phyloP scores from a whole-genome alignment of 2,888 invertebrate species.

The Tenthredo notha region DNA sequence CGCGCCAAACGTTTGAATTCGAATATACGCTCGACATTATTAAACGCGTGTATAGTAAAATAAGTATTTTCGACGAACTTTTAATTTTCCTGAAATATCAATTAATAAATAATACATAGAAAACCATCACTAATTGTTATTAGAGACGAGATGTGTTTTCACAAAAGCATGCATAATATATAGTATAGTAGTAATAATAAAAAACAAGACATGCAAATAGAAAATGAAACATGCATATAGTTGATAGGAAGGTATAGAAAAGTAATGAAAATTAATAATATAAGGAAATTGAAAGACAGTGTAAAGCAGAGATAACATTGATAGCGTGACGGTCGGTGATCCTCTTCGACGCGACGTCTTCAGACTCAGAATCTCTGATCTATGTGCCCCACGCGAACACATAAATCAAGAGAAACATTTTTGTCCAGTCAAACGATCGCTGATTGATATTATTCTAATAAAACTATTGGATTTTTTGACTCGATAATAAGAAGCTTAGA shows the following conservation, averaged over 20 bases:
- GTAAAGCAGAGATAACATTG: not conserved
- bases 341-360: conserved; percentile 13
- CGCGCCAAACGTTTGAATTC: not conserved
- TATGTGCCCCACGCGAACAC: not conserved
- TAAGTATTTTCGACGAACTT: not conserved
- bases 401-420: not conserved
- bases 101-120: not conserved
- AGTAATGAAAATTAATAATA: not conserved
- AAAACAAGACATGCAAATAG: not conserved
- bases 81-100: not conserved
- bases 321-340: not conserved
- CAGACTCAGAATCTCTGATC: not conserved
- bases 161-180: too few relatives aligned
- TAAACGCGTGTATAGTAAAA: not conserved
- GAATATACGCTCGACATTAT: not conserved
- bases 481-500: not conserved
- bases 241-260: not conserved
- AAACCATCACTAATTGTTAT: too few relatives aligned
- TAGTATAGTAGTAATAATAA: too few relatives aligned
- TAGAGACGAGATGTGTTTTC: not conserved
- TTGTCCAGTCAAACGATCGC: conserved; percentile 15
- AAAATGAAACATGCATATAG: not conserved
- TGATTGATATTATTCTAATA: not conserved
- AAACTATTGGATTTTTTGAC: not conserved
- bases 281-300: not conserved